Conservation (phyloP, 2,113 vertebrate species). For the Circaetus cinerascens region DNA sequence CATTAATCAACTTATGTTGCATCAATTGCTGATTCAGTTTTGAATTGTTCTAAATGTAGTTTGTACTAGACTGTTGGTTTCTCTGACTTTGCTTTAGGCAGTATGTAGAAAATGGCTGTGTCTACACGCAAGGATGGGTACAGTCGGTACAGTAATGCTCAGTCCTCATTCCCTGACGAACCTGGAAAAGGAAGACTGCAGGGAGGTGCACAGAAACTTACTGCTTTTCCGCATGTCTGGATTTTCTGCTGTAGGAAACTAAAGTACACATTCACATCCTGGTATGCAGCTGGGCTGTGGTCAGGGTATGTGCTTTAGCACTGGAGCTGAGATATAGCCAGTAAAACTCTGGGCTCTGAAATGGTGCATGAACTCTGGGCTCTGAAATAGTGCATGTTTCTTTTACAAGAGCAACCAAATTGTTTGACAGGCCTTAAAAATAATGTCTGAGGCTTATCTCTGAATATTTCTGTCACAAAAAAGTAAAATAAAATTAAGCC, state of each 20-base stretch:
- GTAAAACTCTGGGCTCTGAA: neutral
- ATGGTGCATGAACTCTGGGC: neutral
- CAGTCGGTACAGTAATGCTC: neutral
- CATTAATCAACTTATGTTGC: neutral
- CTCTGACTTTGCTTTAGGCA: neutral
- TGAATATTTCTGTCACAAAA: neutral
- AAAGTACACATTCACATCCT: accelerated
- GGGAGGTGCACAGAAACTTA: neutral
- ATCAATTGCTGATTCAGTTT: neutral
- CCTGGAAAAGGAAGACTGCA: neutral
- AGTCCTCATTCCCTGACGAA: neutral
- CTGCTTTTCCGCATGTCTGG: neutral
- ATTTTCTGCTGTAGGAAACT: neutral
- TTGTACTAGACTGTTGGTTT: neutral
- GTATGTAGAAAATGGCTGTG: neutral
- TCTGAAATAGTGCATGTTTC: neutral
- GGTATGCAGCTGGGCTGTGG: neutral
- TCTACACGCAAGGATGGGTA: neutral
- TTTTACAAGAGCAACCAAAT: neutral
- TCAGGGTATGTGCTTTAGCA: neutral
- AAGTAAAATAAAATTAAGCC: neutral
- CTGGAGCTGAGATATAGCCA: neutral
- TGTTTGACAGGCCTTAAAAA: neutral
- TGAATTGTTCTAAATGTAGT: neutral
- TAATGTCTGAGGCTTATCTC: neutral